Evolutionary conservation across 2,888 invertebrate species (phyloP).

Genomic region (Aleiodes leptofemur): DNA sequence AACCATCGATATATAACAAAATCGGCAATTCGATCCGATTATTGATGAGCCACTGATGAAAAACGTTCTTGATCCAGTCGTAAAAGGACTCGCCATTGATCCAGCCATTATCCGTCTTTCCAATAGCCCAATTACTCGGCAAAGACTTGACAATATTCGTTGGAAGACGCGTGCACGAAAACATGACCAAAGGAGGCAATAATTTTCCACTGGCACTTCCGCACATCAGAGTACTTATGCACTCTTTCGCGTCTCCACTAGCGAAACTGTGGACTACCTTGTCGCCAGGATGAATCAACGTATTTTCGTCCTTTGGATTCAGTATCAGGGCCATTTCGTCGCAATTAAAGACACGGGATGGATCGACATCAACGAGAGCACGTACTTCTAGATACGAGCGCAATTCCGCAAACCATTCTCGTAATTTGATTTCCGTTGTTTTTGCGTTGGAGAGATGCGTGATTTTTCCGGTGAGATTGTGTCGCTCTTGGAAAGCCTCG

Average conservation of each 20-base stretch:
- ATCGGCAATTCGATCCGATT: not conserved
- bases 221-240: constrained; percentile 17
- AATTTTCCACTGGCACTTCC: constrained; percentile 26
- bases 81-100: constrained; percentile 24
- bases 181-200: constrained; percentile 30
- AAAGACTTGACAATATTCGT: not conserved
- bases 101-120: constrained; percentile 33
- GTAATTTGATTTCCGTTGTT: not conserved
- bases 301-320: constrained; percentile 59
- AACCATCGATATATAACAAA: not conserved
- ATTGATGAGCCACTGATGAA: constrained; percentile 24
- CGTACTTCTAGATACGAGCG: not conserved
- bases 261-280: constrained; percentile 54
- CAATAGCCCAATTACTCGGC: constrained; percentile 28
- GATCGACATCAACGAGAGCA: constrained; percentile 52
- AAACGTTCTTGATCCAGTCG: constrained; percentile 21
- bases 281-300: constrained; percentile 56
- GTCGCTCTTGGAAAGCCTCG: constrained; percentile 27
- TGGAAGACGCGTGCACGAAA: not conserved
- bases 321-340: constrained; percentile 65
- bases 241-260: constrained; percentile 41
- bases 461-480: not conserved
- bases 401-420: not conserved
- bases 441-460: not conserved
- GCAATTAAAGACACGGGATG: constrained; percentile 63